Percentiles rank a stretch among this genome's conserved stretches.
Evolutionary conservation across 2,888 invertebrate species (phyloP).

Genomic region (Eupithecia vulgata): DNA sequence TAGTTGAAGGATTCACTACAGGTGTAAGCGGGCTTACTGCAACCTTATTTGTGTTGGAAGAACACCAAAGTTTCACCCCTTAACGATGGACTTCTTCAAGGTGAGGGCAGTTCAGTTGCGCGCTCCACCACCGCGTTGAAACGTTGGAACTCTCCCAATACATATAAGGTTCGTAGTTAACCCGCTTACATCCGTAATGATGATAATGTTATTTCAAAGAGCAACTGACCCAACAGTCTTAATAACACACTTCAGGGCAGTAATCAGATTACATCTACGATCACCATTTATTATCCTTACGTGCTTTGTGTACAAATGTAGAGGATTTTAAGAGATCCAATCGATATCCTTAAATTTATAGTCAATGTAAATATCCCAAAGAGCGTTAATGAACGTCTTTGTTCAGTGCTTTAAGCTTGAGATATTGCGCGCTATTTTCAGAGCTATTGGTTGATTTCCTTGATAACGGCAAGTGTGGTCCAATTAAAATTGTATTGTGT

Average conservation of each 20-base stretch:
- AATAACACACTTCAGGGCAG: constrained; percentile 40
- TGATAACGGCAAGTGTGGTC: constrained; percentile 34
- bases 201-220: neutral
- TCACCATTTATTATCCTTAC: constrained; percentile 43
- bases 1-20: no score
- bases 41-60: no score
- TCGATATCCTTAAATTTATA: constrained; percentile 41
- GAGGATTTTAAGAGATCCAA: constrained; percentile 36
- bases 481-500: constrained; percentile 34
- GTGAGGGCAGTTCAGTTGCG: no score
- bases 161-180: no score
- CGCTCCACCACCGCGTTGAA: no score
- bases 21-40: no score
- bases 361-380: constrained; percentile 19
- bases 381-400: constrained; percentile 39
- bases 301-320: constrained; percentile 34
- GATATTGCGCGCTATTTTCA: constrained; percentile 36
- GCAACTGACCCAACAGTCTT: neutral
- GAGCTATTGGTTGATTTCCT: constrained; percentile 30
- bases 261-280: constrained; percentile 52
- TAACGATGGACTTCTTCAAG: no score
- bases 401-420: constrained; percentile 31
- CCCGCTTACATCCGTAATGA: no score
- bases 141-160: no score
- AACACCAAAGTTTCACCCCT: no score